A percentile compares a stretch with the other conserved stretches of the same genome.
These are phyloP conservation scores for Lasioglossum villosulum DNA, from an alignment of 2,888 invertebrate species.

Conservation along the genomic window DNA sequence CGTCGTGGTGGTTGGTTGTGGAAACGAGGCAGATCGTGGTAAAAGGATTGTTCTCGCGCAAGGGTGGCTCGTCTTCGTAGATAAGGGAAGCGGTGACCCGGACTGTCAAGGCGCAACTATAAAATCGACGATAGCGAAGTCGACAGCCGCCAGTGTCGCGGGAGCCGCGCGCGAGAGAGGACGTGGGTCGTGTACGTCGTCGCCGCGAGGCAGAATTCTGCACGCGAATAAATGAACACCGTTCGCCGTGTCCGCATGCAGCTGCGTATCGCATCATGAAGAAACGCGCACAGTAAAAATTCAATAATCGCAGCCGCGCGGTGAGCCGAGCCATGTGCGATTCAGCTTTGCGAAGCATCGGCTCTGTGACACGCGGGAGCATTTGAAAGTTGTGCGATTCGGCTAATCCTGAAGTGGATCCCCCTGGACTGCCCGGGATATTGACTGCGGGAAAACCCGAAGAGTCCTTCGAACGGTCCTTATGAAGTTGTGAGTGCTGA, in stretches of 20 bases:
- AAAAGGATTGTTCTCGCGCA: not conserved
- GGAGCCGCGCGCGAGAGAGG: slow-evolving; percentile 71
- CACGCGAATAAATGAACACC: slow-evolving; percentile 19
- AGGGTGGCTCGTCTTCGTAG: slow-evolving; percentile 41
- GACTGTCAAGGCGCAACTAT: slow-evolving; percentile 66
- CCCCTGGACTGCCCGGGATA: not conserved
- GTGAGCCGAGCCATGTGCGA: not conserved
- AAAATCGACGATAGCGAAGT: slow-evolving; percentile 71
- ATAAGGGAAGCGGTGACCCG: slow-evolving; percentile 66
- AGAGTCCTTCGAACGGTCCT: not conserved
- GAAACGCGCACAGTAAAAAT: not conserved
- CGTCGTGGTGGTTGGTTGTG: not conserved
- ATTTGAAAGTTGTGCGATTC: slow-evolving; percentile 8
- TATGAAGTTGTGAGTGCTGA: too few relatives aligned
- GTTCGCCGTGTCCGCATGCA: not conserved
- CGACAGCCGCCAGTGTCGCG: slow-evolving; percentile 73
- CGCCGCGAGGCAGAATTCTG: slow-evolving; percentile 50
- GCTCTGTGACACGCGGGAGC: slow-evolving; percentile 10
- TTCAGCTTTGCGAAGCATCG: not conserved
- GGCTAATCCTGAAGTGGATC: not conserved
- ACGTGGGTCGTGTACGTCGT: slow-evolving; percentile 64
- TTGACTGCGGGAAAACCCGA: not conserved
- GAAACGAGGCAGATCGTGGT: not conserved
- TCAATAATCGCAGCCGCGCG: not conserved
- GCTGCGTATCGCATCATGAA: not conserved